Evolutionary conservation across 2,113 vertebrate genomes (phyloP), one percentile per base, ranked within the genome.

Genomic region (Hoplias malabaricus): DNA sequence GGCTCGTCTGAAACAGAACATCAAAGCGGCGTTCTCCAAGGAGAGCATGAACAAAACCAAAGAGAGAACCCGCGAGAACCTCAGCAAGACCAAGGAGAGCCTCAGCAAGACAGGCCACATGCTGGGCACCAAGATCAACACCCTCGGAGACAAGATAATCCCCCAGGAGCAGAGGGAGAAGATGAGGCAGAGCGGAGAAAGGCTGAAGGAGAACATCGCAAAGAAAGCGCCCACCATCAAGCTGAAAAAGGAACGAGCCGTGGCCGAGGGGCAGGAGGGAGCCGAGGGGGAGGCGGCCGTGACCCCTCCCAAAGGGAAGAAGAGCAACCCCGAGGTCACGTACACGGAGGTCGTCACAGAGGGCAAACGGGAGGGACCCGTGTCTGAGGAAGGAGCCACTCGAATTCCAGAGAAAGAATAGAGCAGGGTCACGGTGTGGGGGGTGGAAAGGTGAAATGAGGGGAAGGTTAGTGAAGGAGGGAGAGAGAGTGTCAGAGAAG

Each of bases 11-110:
- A 98, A 93, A 86, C 97, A 96, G 90, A 95, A 92, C 77, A 92
- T 99, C 83, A 98, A 94, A 90, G 95, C 96, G 2, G 94, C 96
- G 2, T 99, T 99, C 92, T 96, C 98, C 83, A 98, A 93, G 84
- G 96, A 99, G 90, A 98, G 89, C 80, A 96, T 99, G 89, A 92
- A 87, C 88, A 98, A 97, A 85, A 98, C 95, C 0, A 95, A 93
- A 50, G 95, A 93, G 85, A 96, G 92, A 74, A 84, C 83, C 2
- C 68, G 83, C 1, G 97, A 99, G 90, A 99, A 91, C 80, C 95
- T 99, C 87, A 92, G 88, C 88, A 98, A 97, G 86, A 98, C 95
- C 1, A 96, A 93, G 69, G 95, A 93, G 87, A 96, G 92, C 88
- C 91, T 84, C 11, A 77, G 69, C 43, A 79, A 79, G 56, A 84